Evolutionary conservation across 2,888 invertebrate species (phyloP).

Genomic region (Teleiodes luculella): DNA sequence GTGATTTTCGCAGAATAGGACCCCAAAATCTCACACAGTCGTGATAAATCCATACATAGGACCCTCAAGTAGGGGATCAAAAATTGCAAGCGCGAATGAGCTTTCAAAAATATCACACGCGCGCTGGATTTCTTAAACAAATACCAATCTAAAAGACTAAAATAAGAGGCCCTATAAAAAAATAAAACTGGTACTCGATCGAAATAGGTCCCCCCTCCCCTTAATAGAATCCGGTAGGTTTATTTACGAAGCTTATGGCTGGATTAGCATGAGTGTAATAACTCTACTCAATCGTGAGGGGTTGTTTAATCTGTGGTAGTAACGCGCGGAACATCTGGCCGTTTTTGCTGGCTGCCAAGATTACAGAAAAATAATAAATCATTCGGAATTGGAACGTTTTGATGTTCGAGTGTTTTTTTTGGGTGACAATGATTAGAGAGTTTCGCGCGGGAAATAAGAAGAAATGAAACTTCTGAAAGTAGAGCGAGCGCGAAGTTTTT

Average conservation of each 20-base stretch:
- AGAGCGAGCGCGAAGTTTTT: too few relatives aligned
- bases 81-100: too few relatives aligned
- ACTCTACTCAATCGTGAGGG: neutral
- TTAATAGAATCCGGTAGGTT: neutral
- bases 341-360: conserved; percentile 8
- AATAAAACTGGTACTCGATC: neutral
- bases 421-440: too few relatives aligned
- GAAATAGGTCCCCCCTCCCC: neutral
- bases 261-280: neutral
- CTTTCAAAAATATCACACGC: too few relatives aligned
- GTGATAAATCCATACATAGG: too few relatives aligned
- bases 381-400: conserved; percentile 17
- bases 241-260: conserved; percentile 5
- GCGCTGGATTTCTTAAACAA: too few relatives aligned
- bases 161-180: neutral
- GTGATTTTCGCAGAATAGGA: too few relatives aligned
- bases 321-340: conserved; percentile 23
- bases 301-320: conserved; percentile 22
- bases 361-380: conserved; percentile 1
- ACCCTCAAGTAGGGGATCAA: too few relatives aligned
- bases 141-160: too few relatives aligned
- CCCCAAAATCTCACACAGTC: too few relatives aligned
- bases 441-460: too few relatives aligned
- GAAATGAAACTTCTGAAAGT: too few relatives aligned
- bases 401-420: neutral